phyloP scores from a whole-genome alignment of 2,113 vertebrate genomes.

The Tachysurus vachellii region DNA sequence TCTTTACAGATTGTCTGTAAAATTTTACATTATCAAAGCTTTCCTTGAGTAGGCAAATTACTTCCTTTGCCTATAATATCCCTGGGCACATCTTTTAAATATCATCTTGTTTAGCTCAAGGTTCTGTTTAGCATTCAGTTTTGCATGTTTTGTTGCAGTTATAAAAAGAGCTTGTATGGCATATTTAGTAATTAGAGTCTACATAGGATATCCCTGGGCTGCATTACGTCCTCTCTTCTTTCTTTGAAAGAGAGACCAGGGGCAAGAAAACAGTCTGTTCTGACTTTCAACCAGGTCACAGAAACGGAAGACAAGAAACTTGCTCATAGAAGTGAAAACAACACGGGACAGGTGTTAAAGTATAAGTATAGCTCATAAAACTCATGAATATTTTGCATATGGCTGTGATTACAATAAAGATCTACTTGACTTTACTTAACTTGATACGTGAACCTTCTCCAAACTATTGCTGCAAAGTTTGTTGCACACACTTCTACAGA shows the following conservation, averaged over 20 bases:
- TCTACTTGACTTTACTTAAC: not conserved
- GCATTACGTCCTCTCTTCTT: conserved; percentile 21
- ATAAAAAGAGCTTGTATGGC: conserved; percentile 39
- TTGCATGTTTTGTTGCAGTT: conserved; percentile 48
- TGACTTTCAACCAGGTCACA: conserved; percentile 19
- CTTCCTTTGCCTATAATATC: conserved; percentile 17
- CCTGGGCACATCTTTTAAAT: conserved; percentile 34
- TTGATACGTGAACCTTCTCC: not conserved
- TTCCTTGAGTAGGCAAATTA: not conserved
- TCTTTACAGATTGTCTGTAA: not conserved
- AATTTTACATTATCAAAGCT: not conserved
- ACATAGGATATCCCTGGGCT: conserved; percentile 19
- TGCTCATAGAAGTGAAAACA: not conserved
- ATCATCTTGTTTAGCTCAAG: conserved; percentile 21
- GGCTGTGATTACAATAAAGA: not conserved
- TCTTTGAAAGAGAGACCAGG: not conserved
- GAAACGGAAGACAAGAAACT: conserved; percentile 1
- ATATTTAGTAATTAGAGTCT: conserved; percentile 48
- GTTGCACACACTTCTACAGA: not conserved
- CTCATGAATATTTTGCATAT: not conserved
- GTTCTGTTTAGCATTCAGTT: conserved; percentile 37
- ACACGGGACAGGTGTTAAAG: conserved; percentile 5
- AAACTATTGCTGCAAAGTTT: not conserved
- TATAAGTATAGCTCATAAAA: not conserved
- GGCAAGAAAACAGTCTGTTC: conserved; percentile 12